Conservation (phyloP, 2,113 vertebrate genomes). For the pig (Sus scrofa) region T2T-Sscrofa CM000817.6:173515501-173516000, state of each 20-base stretch:
- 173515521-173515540: background rate
- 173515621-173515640: background rate
- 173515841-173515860: background rate
- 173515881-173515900: too few species aligned
- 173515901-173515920: background rate
- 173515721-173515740: background rate
- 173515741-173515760: background rate
- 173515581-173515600: background rate
- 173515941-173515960: background rate
- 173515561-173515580: background rate
- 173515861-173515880: background rate
- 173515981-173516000: background rate
- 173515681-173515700: background rate
- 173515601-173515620: background rate
- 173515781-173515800: background rate
- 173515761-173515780: background rate
- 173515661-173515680: background rate
- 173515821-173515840: background rate
- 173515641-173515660: background rate
- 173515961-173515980: too few species aligned
- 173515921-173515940: background rate
- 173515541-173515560: background rate
- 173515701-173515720: background rate
- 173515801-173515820: background rate
- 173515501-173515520: background rate